phyloP scores from a whole-genome alignment of 1,140 invertebrate species.

The Agrypnia vestita region DNA sequence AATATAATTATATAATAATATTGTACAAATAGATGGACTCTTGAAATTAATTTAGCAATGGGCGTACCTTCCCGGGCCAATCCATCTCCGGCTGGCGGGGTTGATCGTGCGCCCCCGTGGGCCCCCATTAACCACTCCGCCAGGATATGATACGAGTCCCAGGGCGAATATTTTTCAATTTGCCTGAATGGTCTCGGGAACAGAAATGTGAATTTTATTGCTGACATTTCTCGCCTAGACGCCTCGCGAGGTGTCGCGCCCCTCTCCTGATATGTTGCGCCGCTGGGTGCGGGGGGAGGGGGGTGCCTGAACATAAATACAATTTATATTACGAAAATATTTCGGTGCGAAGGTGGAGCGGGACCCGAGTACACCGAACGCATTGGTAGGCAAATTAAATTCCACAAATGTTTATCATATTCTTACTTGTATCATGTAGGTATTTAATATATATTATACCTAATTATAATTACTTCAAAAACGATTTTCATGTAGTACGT shows the following conservation, averaged over 20 bases:
- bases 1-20: too few species aligned
- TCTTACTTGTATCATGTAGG: too few species aligned
- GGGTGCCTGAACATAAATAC: conserved; percentile 55
- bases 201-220: conserved; percentile 62
- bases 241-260: conserved; percentile 69
- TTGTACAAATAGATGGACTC: too few species aligned
- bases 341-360: conserved; percentile 7
- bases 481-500: too few species aligned
- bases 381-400: background rate
- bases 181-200: conserved; percentile 65
- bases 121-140: conserved; percentile 9
- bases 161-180: conserved; percentile 69
- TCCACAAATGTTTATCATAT: background rate
- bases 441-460: too few species aligned
- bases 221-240: conserved; percentile 64
- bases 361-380: conserved; percentile 9
- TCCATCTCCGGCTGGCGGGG: background rate
- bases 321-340: conserved; percentile 57
- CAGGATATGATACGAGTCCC: conserved; percentile 41
- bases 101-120: conserved; percentile 22
- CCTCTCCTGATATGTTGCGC: conserved; percentile 69
- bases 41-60: conserved; percentile 8
- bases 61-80: conserved; percentile 5
- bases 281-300: conserved; percentile 65
- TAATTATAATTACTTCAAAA: too few species aligned